phyloP scores from a whole-genome alignment of 2,797 vertebrate species.

The Clarias pachynema region DNA sequence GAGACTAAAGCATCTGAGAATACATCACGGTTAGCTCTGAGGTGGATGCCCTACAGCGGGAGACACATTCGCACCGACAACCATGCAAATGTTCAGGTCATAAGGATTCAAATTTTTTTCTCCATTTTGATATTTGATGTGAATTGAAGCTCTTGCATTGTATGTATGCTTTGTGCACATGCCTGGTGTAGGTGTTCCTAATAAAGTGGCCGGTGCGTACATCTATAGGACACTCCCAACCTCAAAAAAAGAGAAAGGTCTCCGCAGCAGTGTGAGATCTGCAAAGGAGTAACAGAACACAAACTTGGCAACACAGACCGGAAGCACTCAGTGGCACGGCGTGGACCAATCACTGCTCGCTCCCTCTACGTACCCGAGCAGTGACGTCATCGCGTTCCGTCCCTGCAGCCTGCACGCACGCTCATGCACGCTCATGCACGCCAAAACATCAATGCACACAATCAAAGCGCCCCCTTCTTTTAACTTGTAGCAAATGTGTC shows the following conservation, averaged over 20 bases:
- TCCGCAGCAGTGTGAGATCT: neutral
- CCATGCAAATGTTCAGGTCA: neutral
- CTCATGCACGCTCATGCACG: neutral
- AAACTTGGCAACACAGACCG: conserved; percentile 3
- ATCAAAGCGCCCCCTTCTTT: neutral
- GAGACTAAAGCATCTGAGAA: neutral
- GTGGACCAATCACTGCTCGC: conserved; percentile 3
- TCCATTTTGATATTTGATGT: neutral
- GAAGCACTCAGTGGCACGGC: neutral
- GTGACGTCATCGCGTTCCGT: neutral
- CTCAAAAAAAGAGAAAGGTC: neutral
- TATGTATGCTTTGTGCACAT: neutral
- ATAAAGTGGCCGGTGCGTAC: neutral
- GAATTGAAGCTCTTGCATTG: neutral
- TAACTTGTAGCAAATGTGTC: neutral
- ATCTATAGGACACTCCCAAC: neutral
- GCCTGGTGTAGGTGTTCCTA: neutral
- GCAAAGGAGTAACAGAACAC: too few species aligned
- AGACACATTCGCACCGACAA: neutral
- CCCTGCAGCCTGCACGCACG: neutral
- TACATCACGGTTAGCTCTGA: neutral
- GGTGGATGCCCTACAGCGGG: too few species aligned
- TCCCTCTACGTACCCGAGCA: neutral
- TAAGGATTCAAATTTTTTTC: neutral
- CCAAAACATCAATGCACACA: neutral